Conservation (phyloP, 2,888 invertebrate genomes). For the Drosophila fulvimacula region DNA sequence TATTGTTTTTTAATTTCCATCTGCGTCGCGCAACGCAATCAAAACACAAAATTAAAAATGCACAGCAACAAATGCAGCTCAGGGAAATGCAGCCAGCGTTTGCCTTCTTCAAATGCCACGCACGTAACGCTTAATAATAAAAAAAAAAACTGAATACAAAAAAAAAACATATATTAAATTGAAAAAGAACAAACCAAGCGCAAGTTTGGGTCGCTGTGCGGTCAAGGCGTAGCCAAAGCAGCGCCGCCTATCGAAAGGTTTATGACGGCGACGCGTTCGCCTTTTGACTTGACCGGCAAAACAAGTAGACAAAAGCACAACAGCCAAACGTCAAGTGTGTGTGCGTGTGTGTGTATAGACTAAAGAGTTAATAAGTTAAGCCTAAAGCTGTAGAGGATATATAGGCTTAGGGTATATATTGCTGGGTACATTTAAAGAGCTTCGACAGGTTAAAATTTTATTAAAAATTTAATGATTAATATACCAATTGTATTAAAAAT, state of each 20-base stretch:
- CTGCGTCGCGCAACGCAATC: conserved; percentile 30
- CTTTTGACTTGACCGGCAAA: conserved; percentile 42
- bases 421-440: no score
- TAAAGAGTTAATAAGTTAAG: background rate
- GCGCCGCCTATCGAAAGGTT: conserved; percentile 61
- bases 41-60: conserved; percentile 53
- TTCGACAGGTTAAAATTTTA: no score
- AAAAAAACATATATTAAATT: conserved; percentile 48
- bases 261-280: conserved; percentile 34
- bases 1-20: conserved; percentile 79
- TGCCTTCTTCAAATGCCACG: conserved; percentile 48
- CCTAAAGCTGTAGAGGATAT: conserved; percentile 11
- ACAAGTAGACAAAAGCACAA: conserved; percentile 44
- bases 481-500: no score
- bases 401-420: no score
- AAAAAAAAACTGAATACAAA: conserved; percentile 26
- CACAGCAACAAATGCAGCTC: conserved; percentile 61
- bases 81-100: conserved; percentile 46
- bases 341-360: background rate
- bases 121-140: conserved; percentile 76
- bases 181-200: conserved; percentile 49
- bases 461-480: no score
- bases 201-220: conserved; percentile 32
- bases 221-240: conserved; percentile 64
- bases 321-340: conserved; percentile 30